Percentiles rank a stretch among this genome's conserved stretches.
These are phyloP conservation scores for Rhingia rostrata DNA, from an alignment of 2,888 invertebrate genomes.

Conservation along the genomic window DNA sequence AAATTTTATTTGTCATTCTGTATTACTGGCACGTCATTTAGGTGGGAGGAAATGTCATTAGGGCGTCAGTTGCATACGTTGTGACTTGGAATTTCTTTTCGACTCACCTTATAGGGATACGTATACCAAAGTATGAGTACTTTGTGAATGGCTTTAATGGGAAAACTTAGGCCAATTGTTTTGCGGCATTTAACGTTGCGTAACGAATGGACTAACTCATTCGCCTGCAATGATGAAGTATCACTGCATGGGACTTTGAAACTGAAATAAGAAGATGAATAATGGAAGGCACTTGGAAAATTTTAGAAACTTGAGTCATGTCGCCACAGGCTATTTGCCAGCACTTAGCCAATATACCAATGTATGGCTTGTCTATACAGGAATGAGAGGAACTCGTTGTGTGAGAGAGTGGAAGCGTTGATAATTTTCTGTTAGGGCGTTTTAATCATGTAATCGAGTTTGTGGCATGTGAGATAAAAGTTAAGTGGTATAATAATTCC, in stretches of 20 bases:
- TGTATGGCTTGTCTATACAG: not conserved
- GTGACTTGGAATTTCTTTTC: constrained; percentile 11
- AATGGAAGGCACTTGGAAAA: constrained; percentile 35
- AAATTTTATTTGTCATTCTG: constrained; percentile 52
- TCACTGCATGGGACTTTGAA: constrained; percentile 1
- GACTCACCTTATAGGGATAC: constrained; percentile 33
- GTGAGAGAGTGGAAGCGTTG: constrained; percentile 1
- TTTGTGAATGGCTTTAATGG: constrained; percentile 53
- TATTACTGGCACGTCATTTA: constrained; percentile 63
- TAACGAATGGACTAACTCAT: constrained; percentile 49
- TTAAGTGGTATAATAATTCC: constrained; percentile 45
- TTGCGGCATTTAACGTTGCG: constrained; percentile 55
- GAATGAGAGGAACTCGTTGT: not conserved
- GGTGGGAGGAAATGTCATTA: constrained; percentile 62
- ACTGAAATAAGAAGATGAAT: constrained; percentile 5
- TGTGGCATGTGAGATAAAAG: constrained; percentile 55
- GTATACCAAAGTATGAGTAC: constrained; percentile 31
- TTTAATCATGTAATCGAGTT: constrained; percentile 65
- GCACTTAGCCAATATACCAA: constrained; percentile 46
- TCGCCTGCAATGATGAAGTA: constrained; percentile 5
- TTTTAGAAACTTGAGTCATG: constrained; percentile 50
- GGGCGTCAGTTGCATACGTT: constrained; percentile 61
- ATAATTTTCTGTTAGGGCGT: constrained; percentile 16
- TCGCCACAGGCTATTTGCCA: constrained; percentile 62
- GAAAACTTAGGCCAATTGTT: constrained; percentile 60